phyloP scores from a whole-genome alignment of 2,113 vertebrate genomes.

The Phylloscopus trochilus region DNA sequence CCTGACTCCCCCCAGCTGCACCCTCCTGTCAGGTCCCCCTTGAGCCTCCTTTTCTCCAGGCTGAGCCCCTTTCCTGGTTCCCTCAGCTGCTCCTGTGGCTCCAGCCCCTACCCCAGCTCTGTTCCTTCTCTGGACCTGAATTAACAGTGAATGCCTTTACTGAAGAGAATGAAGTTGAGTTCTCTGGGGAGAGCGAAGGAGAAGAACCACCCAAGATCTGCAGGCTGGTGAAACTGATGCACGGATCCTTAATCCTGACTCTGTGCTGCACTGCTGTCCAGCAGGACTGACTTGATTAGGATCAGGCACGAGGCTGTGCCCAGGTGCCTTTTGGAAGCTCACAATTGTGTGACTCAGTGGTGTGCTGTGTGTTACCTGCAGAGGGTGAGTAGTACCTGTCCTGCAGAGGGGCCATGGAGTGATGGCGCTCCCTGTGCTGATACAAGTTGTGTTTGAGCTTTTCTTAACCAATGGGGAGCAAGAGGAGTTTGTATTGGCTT shows the following conservation, averaged over 20 bases:
- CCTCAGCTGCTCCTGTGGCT: neutral
- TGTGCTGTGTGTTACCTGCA: neutral
- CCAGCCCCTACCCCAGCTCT: neutral
- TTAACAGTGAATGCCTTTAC: neutral
- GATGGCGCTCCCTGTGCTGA: neutral
- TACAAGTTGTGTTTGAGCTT: neutral
- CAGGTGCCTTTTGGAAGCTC: neutral
- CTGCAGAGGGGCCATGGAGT: neutral
- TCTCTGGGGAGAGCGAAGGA: neutral
- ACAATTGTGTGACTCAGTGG: accelerated
- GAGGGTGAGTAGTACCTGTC: neutral
- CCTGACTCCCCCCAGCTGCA: accelerated
- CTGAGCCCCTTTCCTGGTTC: neutral
- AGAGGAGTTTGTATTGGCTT: neutral
- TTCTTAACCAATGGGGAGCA: neutral
- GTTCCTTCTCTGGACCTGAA: neutral
- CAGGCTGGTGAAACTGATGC: neutral
- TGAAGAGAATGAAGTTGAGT: neutral
- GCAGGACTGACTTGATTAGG: neutral
- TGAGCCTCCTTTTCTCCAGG: neutral
- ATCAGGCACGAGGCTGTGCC: accelerated
- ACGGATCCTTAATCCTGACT: neutral
- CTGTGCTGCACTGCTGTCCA: accelerated
- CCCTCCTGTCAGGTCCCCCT: neutral
- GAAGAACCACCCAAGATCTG: neutral